These are phyloP conservation scores for Sebastes hubbsi DNA, from an alignment of 2,797 vertebrate species.

Conservation along the genomic window DNA sequence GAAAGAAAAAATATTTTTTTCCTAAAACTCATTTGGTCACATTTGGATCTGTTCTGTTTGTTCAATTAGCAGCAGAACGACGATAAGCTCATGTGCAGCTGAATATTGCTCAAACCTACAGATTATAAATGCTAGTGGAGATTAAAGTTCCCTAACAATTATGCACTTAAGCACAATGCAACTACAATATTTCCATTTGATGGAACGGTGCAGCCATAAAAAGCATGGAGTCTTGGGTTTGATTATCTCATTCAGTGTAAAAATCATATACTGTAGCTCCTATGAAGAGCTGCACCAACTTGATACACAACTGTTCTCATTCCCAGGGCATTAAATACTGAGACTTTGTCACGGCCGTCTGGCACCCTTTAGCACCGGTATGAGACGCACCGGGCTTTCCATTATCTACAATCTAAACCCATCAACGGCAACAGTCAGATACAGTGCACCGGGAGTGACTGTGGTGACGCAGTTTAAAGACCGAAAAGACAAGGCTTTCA, in stretches of 20 bases:
- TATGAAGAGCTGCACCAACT: not conserved
- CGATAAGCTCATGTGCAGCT: not conserved
- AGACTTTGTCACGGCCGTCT: no score
- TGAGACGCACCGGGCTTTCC: no score
- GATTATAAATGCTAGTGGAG: not conserved
- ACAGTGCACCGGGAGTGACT: no score
- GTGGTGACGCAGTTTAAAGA: no score
- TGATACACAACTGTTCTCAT: not conserved
- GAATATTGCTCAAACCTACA: not conserved
- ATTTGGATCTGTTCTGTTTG: not conserved
- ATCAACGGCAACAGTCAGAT: no score
- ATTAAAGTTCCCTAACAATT: not conserved
- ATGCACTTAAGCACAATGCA: not conserved
- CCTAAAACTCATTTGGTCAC: not conserved
- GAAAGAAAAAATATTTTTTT: not conserved
- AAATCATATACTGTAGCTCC: not conserved
- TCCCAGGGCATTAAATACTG: not conserved
- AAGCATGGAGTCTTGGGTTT: not conserved
- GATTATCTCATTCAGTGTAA: not conserved
- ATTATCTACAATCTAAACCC: no score
- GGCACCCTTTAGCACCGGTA: no score
- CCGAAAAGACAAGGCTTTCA: no score
- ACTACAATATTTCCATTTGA: not conserved
- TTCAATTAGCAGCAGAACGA: not conserved
- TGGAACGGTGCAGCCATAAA: not conserved